Conservation (phyloP, 2,888 invertebrate species). For the Heliconius aoede region DNA sequence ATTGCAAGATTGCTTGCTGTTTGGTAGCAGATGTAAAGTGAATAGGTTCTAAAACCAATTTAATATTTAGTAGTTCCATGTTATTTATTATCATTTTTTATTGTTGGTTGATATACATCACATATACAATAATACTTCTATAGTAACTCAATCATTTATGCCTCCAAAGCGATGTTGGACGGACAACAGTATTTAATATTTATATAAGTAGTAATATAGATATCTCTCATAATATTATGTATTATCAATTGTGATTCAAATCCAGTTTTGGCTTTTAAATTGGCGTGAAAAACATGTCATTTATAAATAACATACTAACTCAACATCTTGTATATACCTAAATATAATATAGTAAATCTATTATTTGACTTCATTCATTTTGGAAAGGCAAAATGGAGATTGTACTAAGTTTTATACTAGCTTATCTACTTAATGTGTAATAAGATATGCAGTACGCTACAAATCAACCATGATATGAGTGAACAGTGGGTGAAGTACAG, state of each 20-base stretch:
- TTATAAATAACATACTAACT: background rate
- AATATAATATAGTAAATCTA: constrained; percentile 6
- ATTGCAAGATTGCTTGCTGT: constrained; percentile 17
- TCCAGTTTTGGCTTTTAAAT: background rate
- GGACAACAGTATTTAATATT: constrained; percentile 13
- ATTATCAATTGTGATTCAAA: background rate
- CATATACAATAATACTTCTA: background rate
- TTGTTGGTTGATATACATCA: background rate
- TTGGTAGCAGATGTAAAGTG: background rate
- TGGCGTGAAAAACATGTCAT: too few relatives aligned
- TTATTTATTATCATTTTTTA: background rate
- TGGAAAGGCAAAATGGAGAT: constrained; percentile 1
- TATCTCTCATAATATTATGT: background rate
- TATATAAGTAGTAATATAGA: background rate
- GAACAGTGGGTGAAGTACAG: constrained; percentile 83
- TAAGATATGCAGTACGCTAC: constrained; percentile 57
- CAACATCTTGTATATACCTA: background rate
- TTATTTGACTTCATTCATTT: constrained; percentile 4
- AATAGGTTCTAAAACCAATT: background rate
- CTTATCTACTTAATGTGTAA: background rate
- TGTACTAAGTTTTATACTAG: constrained; percentile 8
- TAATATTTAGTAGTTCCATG: constrained; percentile 2
- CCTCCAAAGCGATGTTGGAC: constrained; percentile 18
- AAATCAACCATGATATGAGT: constrained; percentile 85
- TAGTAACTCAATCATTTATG: constrained; percentile 5